Conservation (phyloP, 2,888 invertebrate genomes). For the Tubulanus polymorphus region DNA sequence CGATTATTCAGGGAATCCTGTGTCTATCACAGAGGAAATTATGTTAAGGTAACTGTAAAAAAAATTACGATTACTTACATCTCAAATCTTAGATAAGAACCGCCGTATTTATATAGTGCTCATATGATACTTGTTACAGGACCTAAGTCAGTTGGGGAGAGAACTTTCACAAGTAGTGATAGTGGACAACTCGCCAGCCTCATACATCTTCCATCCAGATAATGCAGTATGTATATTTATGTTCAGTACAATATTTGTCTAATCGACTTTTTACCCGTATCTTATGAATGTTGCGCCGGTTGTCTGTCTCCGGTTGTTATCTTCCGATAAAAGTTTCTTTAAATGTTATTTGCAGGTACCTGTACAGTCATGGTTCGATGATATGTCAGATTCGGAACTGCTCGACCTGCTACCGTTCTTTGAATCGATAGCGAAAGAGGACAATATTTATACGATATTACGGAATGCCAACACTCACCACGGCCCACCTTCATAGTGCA, state of each 20-base stretch:
- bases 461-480: conserved; percentile 24
- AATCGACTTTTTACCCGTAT: no score
- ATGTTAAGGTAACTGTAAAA: conserved; percentile 79
- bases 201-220: conserved; percentile 99
- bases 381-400: conserved; percentile 94
- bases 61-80: background rate
- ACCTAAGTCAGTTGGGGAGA: conserved; percentile 93
- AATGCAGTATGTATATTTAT: conserved; percentile 92
- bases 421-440: conserved; percentile 93
- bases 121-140: conserved; percentile 62
- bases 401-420: conserved; percentile 96
- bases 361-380: conserved; percentile 99
- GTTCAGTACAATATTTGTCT: background rate
- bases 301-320: background rate
- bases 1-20: conserved; percentile 99
- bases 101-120: no score
- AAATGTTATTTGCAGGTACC: conserved; percentile 67
- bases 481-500: no score
- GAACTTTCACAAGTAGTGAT: conserved; percentile 95
- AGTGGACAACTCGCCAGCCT: conserved; percentile 99
- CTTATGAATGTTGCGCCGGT: no score
- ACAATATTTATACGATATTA: conserved; percentile 71
- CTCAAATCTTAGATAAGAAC: no score
- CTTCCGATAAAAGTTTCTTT: background rate
- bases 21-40: conserved; percentile 99